These are phyloP conservation scores for Cydia amplana DNA, from an alignment of 1,140 invertebrate species.

Conservation along the genomic window DNA sequence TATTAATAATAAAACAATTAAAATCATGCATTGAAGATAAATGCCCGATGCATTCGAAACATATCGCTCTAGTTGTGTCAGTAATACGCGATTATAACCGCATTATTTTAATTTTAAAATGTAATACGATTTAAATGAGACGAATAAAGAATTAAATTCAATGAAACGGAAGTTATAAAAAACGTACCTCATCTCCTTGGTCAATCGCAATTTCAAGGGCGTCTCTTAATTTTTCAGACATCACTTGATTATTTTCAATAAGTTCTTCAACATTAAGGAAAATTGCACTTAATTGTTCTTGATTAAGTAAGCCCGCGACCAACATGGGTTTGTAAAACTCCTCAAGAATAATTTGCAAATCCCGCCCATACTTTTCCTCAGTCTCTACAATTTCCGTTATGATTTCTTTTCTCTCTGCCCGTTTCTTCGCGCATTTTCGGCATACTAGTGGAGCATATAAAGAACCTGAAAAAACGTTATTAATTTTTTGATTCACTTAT, in stretches of 20 bases:
- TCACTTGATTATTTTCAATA: conserved; percentile 91
- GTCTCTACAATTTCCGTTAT: conserved; percentile 98
- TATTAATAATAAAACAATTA: too few relatives aligned
- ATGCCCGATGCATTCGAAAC: too few relatives aligned
- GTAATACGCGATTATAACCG: too few relatives aligned
- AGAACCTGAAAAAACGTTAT: conserved; percentile 75
- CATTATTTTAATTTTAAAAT: too few relatives aligned
- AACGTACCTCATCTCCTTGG: conserved; percentile 82
- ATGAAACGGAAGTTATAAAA: conserved; percentile 4
- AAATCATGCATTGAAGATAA: too few relatives aligned
- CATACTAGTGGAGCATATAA: conserved; percentile 90
- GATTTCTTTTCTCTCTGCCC: conserved; percentile 95
- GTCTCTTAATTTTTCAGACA: conserved; percentile 92
- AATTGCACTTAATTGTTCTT: conserved; percentile 91
- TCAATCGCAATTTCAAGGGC: conserved; percentile 92
- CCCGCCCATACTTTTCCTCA: conserved; percentile 96
- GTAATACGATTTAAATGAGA: neutral
- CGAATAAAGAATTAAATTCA: neutral
- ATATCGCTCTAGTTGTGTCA: too few relatives aligned
- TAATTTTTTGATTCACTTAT: neutral
- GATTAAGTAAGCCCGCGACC: conserved; percentile 90
- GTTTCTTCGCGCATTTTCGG: conserved; percentile 91
- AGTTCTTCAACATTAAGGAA: conserved; percentile 97
- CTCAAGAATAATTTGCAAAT: conserved; percentile 94
- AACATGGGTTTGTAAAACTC: conserved; percentile 97